Base-by-base conservation (phyloP, 2,797 vertebrate genomes). In the Arrhamphus sclerolepis region DNA sequence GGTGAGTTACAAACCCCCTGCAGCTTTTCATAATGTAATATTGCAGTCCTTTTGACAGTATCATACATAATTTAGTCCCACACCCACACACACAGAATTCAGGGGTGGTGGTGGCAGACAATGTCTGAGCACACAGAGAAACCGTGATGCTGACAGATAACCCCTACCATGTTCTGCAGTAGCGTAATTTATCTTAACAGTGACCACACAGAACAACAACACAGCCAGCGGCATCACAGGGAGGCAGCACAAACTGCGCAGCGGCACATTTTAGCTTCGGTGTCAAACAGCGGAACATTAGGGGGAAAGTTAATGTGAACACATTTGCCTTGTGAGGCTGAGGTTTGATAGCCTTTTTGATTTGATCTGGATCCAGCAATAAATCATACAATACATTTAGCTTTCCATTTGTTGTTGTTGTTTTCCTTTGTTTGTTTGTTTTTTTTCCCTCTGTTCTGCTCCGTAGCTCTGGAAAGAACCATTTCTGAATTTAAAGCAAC, bases 141-240 rank as follows among this genome's bases (percentile, higher is more conserved):
- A 34, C 9, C 20, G 56, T 22, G 74, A 87, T 84, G 59, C 76
- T 89, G 86, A 91, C 81, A 72, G 84, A 92, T 89, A 78, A 89
- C 86, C 81, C 80, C 81, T 74, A 71, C 73, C 48, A 34, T 68
- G 78, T 62, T 81, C 70, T 84, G 75, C 90, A 90, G 90, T 87
- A 58, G 88, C 74, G 80, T 86, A 78, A 89, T 93, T 91, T 82
- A 89, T 92, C 85, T 85, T 70, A 77, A 68, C 65, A 76, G 68
- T 79, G 81, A 78, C 83, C 87, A 86, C 82, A 79, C 50, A 54
- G 74, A 73, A 74, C 62, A 80, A 47, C 54, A 78, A 48, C 47
- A 60, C 46, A 50, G 58, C 59, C 54, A 58, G 47, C 49, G 65
- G 56, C 44, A 52, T 55, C 66, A 42, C 42, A 46, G 46, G 62